These are phyloP conservation scores for Eupristina koningsbergeri DNA, from an alignment of 1,140 invertebrate species.

Conservation along the genomic window DNA sequence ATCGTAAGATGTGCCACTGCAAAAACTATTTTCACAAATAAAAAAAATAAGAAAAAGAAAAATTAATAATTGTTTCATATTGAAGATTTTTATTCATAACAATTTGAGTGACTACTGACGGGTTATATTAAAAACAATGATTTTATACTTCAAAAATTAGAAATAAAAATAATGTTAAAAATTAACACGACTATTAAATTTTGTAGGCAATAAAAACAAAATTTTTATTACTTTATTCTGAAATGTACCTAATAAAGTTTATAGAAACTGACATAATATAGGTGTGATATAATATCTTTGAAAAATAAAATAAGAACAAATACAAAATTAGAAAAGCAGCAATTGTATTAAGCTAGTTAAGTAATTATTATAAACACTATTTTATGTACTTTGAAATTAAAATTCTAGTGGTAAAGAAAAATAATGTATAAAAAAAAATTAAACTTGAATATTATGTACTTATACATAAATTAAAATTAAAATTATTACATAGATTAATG, in stretches of 20 bases:
- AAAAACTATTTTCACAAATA: not conserved
- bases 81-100: not conserved
- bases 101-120: not conserved
- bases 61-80: not conserved
- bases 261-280: not conserved
- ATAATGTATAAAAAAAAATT: no score
- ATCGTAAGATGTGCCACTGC: not conserved
- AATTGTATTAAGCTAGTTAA: not conserved
- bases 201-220: not conserved
- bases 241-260: not conserved
- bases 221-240: not conserved
- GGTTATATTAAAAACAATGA: not conserved
- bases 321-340: not conserved
- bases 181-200: not conserved
- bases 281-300: not conserved
- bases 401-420: no score
- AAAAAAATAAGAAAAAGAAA: not conserved
- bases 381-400: no score
- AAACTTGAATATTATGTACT: no score
- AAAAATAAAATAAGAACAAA: not conserved
- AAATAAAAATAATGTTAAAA: constrained; percentile 14
- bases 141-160: not conserved
- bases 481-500: no score
- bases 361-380: no score
- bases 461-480: no score